Evolutionary conservation across 2,113 vertebrate genomes (phyloP).

Genomic region (Oncorhynchus clarkii): DNA sequence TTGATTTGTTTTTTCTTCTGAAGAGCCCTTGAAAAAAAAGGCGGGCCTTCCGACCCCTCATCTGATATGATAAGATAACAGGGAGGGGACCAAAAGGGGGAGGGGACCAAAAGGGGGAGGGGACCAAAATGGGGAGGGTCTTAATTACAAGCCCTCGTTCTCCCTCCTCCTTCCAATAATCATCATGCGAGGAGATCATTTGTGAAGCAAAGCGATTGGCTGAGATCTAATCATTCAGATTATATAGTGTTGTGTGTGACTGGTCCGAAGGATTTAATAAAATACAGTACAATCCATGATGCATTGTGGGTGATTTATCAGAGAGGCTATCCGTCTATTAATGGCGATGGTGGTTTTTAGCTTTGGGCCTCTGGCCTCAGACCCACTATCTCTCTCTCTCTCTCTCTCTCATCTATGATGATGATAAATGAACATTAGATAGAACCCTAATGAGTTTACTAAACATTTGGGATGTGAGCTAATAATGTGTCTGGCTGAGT

Average conservation of each 20-base stretch:
- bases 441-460: conserved; percentile 96
- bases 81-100: conserved; percentile 51
- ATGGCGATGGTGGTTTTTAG: not conserved
- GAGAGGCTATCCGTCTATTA: not conserved
- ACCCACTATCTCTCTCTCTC: conserved; percentile 69
- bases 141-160: not conserved
- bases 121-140: conserved; percentile 26
- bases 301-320: not conserved
- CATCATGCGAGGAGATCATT: not conserved
- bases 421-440: conserved; percentile 98
- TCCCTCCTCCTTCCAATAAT: not conserved
- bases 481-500: conserved; percentile 89
- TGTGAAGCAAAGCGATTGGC: not conserved
- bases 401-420: not conserved
- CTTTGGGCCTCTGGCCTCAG: not conserved
- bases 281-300: not conserved
- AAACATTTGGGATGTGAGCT: conserved; percentile 97
- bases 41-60: not conserved
- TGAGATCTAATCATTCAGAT: not conserved
- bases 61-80: conserved; percentile 62
- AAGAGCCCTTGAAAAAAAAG: not conserved
- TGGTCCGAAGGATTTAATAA: not conserved
- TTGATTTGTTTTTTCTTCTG: not conserved
- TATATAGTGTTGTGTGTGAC: not conserved
- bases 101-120: conserved; percentile 22